Evolutionary conservation across 1,140 invertebrate species (phyloP).

Genomic region (Zaprionus camerounensis): DNA sequence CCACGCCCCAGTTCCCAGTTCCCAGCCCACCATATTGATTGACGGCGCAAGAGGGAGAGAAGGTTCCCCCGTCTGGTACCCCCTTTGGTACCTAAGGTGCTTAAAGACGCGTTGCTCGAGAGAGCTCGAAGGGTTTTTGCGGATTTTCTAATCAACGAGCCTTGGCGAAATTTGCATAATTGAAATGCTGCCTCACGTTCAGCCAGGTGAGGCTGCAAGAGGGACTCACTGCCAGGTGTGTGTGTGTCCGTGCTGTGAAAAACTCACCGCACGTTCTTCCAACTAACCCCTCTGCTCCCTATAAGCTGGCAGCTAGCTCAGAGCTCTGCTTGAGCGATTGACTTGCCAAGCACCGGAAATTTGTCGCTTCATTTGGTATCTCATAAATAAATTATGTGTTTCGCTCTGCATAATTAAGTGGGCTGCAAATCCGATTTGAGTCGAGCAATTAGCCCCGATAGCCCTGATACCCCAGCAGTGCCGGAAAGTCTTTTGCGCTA

Average conservation of each 20-base stretch:
- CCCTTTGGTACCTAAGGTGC: not conserved
- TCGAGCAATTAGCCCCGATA: slow-evolving; percentile 62
- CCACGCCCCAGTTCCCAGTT: not conserved
- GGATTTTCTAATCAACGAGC: slow-evolving; percentile 78
- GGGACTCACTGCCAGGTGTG: slow-evolving; percentile 19
- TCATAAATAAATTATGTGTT: slow-evolving; percentile 75
- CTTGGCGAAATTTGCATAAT: slow-evolving; percentile 75
- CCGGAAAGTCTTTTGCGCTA: slow-evolving; percentile 9
- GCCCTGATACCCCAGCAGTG: slow-evolving; percentile 47
- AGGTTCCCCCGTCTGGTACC: not conserved
- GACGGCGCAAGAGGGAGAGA: slow-evolving; percentile 35
- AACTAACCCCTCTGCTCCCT: slow-evolving; percentile 19
- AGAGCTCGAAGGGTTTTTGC: slow-evolving; percentile 48
- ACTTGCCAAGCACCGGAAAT: slow-evolving; percentile 73
- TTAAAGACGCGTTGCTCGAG: slow-evolving; percentile 6
- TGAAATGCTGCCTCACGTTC: slow-evolving; percentile 64
- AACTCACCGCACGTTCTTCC: slow-evolving; percentile 18
- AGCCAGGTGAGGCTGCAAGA: slow-evolving; percentile 36
- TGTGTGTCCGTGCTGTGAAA: slow-evolving; percentile 41
- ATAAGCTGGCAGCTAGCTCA: not conserved
- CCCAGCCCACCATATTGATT: slow-evolving; percentile 57
- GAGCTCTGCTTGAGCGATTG: slow-evolving; percentile 52
- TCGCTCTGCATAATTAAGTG: slow-evolving; percentile 60
- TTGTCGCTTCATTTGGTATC: slow-evolving; percentile 76
- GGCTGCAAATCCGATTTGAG: slow-evolving; percentile 72